Percentiles rank a stretch among this genome's conserved stretches.
phyloP scores from a whole-genome alignment of 2,113 vertebrate species.

The Donacobius atricapilla region DNA sequence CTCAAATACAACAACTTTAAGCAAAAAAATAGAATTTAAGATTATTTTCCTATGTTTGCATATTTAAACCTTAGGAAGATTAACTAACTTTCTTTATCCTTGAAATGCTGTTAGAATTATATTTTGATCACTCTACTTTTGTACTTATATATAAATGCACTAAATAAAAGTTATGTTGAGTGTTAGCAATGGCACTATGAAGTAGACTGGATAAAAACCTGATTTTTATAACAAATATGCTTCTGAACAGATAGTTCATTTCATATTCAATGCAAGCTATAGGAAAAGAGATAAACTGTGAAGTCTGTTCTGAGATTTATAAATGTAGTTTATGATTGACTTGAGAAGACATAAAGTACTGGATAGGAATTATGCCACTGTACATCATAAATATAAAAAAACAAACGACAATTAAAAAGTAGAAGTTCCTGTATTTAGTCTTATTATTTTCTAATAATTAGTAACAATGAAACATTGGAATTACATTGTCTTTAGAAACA shows the following conservation, averaged over 20 bases:
- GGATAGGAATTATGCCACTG: neutral
- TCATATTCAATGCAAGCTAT: neutral
- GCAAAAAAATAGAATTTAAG: neutral
- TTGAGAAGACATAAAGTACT: neutral
- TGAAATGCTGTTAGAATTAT: neutral
- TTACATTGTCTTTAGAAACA: neutral
- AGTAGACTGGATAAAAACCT: neutral
- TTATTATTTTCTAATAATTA: neutral
- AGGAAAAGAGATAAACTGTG: neutral
- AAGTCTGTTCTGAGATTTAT: neutral
- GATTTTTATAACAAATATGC: neutral
- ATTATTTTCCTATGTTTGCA: neutral
- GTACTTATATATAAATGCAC: no score
- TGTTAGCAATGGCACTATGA: neutral
- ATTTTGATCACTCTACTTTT: neutral
- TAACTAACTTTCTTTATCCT: neutral
- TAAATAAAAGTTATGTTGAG: neutral
- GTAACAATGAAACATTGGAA: neutral
- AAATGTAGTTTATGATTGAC: neutral
- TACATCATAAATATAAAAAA: neutral
- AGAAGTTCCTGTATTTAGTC: neutral
- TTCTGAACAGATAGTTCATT: neutral
- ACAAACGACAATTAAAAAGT: accelerated
- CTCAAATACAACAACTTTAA: neutral
- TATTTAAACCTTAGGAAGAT: neutral